Percentiles rank a stretch among this genome's conserved stretches.
These are phyloP conservation scores for Gymnothorax javanicus DNA, from an alignment of 2,797 vertebrate genomes.

Conservation along the genomic window DNA sequence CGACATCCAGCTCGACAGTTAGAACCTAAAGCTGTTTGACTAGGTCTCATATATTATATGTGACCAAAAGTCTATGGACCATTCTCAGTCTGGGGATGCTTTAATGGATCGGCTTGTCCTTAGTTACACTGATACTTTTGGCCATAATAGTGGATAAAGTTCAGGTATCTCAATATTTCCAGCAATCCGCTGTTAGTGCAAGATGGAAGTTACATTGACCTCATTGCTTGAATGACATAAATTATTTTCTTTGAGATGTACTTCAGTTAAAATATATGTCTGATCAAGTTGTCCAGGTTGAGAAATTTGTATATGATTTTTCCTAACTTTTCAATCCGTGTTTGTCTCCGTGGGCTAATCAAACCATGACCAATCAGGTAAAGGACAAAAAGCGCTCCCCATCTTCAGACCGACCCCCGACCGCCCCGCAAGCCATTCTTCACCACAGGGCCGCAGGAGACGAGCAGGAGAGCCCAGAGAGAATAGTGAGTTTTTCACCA, in stretches of 20 bases:
- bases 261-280: neutral
- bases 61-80: neutral
- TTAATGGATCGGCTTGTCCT: too few species aligned
- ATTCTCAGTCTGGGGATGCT: too few species aligned
- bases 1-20: neutral
- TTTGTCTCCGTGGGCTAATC: neutral
- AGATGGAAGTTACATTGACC: neutral
- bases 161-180: neutral
- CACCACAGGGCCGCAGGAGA: conserved; percentile 65
- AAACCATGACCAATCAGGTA: conserved; percentile 54
- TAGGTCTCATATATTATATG: neutral
- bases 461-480: conserved; percentile 76
- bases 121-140: too few species aligned
- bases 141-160: too few species aligned
- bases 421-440: conserved; percentile 59
- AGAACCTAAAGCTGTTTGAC: neutral
- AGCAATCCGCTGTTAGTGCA: neutral
- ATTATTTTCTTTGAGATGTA: neutral
- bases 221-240: neutral
- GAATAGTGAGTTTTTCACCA: conserved; percentile 66
- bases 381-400: conserved; percentile 71
- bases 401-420: conserved; percentile 64
- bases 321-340: neutral
- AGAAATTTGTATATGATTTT: neutral
- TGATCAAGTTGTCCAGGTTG: neutral